Evolutionary conservation across 2,113 vertebrate genomes (phyloP), one percentile per base, ranked within the genome.

Genomic region (Chloroceryle aenea): DNA sequence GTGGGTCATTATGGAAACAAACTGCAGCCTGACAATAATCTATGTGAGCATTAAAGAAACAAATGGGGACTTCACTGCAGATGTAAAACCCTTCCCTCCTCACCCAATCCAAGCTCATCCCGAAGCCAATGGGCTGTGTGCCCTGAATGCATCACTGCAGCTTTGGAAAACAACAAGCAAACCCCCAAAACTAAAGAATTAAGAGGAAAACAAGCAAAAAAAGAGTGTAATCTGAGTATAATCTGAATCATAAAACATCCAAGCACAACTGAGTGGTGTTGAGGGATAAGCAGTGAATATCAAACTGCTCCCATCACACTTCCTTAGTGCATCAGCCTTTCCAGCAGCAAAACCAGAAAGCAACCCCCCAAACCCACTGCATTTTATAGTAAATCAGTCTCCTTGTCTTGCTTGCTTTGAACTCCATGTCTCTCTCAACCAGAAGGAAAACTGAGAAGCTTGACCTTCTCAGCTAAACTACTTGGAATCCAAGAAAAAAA

Each of bases 21-120:
- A 96, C 43, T 22, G 43, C 43, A 11, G 72, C 15, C 71, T 66
- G 83, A 19, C 66, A 61, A 75, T 88, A 80, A 97, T 36, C 23
- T 61, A 97, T 76, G 82, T 9, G 64, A 95, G 48, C 52, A 25
- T 88, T 95, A 66, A 90, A 76, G 82, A 97, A 97, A 97, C 78
- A 87, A 96, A 94, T 58, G 95, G 43, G 61, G 66, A 85, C 92
- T 89, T 86, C 84, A 59, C 50, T 50, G 58, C 34, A 93, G 95
- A 96, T 64, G 85, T 71, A 88, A 81, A 96, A 69, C 45, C 66
- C 76, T 52, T 76, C 77, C 84, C 87, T 89, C 43, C 43, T 45
- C 18, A 6, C 43, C 43, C 43, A 7, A 45, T 19, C 43, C 7
- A 45, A 45, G 43, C 43, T 40, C 38, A 40, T 40, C 8, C 10